Percentiles rank a stretch among this genome's conserved stretches.
Evolutionary conservation across 2,888 invertebrate species (phyloP).

Genomic region (Argyresthia albistria): DNA sequence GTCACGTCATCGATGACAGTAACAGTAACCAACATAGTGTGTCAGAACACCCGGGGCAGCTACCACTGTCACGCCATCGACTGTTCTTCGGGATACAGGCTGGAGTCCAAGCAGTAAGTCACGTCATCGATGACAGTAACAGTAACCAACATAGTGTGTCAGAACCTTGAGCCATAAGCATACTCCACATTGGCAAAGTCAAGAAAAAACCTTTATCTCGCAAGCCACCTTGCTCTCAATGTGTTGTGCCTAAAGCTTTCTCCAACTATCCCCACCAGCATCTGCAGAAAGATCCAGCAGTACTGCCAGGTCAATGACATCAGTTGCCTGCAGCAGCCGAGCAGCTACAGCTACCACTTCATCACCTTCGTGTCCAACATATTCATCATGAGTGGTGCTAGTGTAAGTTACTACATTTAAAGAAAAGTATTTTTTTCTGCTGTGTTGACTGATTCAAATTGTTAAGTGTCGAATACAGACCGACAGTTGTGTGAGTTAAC

Average conservation of each 20-base stretch:
- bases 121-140: neutral
- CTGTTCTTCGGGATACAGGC: slow-evolving; percentile 89
- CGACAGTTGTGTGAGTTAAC: no score
- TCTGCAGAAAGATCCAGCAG: slow-evolving; percentile 81
- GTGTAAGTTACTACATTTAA: no score
- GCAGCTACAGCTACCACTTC: slow-evolving; percentile 93
- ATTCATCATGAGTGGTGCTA: slow-evolving; percentile 72
- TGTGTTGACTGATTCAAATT: no score
- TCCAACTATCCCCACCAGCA: slow-evolving; percentile 59
- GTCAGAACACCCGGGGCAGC: slow-evolving; percentile 92
- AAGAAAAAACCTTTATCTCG: no score
- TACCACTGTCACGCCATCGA: slow-evolving; percentile 89
- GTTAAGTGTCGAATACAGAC: no score
- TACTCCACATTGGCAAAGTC: neutral
- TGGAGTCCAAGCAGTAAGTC: slow-evolving; percentile 90
- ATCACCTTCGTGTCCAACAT: slow-evolving; percentile 92
- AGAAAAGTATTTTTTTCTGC: no score
- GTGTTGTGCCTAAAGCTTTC: neutral
- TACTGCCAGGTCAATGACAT: slow-evolving; percentile 81
- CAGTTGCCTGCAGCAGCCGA: slow-evolving; percentile 84
- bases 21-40: slow-evolving; percentile 30
- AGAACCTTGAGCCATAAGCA: neutral
- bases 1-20: slow-evolving; percentile 22
- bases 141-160: neutral
- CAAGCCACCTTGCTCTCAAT: no score